A percentile compares a stretch with the other conserved stretches of the same genome.
Conservation (phyloP, 2,888 invertebrate genomes). For the Pterostichus niger region DNA sequence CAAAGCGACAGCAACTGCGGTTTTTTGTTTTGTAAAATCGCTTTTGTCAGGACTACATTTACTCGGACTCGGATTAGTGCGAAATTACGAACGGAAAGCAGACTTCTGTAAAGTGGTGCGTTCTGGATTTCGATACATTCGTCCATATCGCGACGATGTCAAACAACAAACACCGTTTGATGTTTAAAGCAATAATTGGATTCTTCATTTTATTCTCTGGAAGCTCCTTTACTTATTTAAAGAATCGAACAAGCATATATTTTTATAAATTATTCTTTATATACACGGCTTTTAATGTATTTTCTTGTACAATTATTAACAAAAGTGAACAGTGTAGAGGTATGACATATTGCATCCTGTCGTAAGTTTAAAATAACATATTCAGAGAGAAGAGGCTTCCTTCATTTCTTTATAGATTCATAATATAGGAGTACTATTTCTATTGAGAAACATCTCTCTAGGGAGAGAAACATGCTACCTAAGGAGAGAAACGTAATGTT, state of each 20-base stretch:
- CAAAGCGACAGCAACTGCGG: conserved; percentile 53
- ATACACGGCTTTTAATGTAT: background rate
- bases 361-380: no score
- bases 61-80: conserved; percentile 19
- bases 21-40: conserved; percentile 55
- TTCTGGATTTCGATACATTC: background rate
- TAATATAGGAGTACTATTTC: no score
- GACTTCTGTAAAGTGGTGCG: conserved; percentile 11
- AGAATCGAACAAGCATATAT: no score
- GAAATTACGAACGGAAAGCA: background rate
- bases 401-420: no score
- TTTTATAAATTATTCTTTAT: background rate
- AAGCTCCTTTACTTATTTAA: background rate
- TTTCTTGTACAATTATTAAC: no score
- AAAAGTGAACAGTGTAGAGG: no score
- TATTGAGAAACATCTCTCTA: no score
- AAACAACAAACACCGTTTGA: background rate
- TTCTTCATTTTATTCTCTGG: background rate
- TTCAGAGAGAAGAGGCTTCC: no score
- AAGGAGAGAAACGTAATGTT: no score
- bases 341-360: no score
- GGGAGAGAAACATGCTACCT: no score
- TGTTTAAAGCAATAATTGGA: conserved; percentile 10
- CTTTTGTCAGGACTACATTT: conserved; percentile 46
- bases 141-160: background rate